phyloP scores from a whole-genome alignment of 2,113 vertebrate genomes.

The Chloropsis cyanopogon region DNA sequence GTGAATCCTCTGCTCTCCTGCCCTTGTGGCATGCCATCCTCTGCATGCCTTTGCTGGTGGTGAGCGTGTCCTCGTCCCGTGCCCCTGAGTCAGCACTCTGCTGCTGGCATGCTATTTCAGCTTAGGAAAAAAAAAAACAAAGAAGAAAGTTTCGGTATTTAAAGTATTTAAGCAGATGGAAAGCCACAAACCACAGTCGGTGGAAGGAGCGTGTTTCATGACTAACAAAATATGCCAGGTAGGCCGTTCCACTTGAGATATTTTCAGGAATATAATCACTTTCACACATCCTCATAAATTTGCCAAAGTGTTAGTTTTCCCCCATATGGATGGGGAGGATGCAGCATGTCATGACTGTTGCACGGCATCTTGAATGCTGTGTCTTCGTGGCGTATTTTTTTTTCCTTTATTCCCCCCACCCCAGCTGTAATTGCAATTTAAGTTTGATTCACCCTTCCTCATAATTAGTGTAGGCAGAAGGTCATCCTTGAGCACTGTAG shows the following conservation, averaged over 20 bases:
- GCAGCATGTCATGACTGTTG: slow-evolving; percentile 50
- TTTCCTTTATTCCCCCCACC: background rate
- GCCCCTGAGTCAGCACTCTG: slow-evolving; percentile 59
- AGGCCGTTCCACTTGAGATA: slow-evolving; percentile 58
- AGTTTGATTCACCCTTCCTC: background rate
- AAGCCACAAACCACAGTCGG: slow-evolving; percentile 53
- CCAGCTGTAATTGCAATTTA: background rate
- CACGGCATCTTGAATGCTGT: background rate
- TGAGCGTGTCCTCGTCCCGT: rapidly evolving
- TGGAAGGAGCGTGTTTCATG: slow-evolving; percentile 59
- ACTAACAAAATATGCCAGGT: slow-evolving; percentile 66
- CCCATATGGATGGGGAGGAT: slow-evolving; percentile 45
- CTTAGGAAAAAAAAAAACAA: background rate
- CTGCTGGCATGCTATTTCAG: background rate
- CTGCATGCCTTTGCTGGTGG: background rate
- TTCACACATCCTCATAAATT: slow-evolving; percentile 60
- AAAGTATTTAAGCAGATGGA: slow-evolving; percentile 63
- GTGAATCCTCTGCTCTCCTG: background rate
- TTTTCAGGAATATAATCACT: slow-evolving; percentile 67
- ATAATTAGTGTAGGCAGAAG: background rate
- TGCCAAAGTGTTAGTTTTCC: slow-evolving; percentile 57
- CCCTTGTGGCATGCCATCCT: background rate
- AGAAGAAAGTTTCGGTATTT: slow-evolving; percentile 32
- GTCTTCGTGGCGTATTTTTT: background rate
- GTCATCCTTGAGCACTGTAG: background rate